Evolutionary conservation across 2,888 invertebrate species (phyloP), one percentile per base, ranked within the genome.

Genomic region (Nomada fabriciana): DNA sequence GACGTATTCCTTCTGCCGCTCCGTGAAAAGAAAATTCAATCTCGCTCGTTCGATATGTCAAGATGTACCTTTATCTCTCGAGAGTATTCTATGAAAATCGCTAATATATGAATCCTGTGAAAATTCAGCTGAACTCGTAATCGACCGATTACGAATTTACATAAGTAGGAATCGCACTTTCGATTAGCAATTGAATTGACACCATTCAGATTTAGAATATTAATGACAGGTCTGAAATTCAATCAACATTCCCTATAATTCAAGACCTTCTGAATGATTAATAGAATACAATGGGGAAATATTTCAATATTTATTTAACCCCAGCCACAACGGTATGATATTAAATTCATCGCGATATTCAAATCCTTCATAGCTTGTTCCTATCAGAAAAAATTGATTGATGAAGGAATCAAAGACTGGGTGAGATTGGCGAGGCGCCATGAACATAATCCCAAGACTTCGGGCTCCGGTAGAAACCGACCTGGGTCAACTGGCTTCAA

Each of bases 401-500:
- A 61, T 36, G 55, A 52, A 20, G 18, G 43, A 72, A 47, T 53
- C 47, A 53, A 52, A 60, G 64, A 65, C 57, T 57, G 43, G 69
- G 13, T 61, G 47, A 76, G 80, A 79, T 85, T 59, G 70, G 71
- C 67, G 74, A 75, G 71, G 79, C 61, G 68, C 79, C 82, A 55
- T 65, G 65, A 76, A 79, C 77, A 47, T 86, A 87, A 88, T 89
- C 84, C 78, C 80, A 83, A 65, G 13, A 70, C 76, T 71, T 67
- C 68, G 73, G 55, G 67, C 83, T 72, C 75, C 52, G 71, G 80
- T 83, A 84, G 76, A 88, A 85, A 89, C 89, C 89, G 89, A 90
- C 88, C 90, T 90, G 83, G 90, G 90, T 90, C 89, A 90, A 90
- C 85, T 86, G 84, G 85, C 80, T 77, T 72, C 80, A 83, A 80